Evolutionary conservation across 2,797 vertebrate species (phyloP).

Genomic region (Microctenopoma stevenorrisi): DNA sequence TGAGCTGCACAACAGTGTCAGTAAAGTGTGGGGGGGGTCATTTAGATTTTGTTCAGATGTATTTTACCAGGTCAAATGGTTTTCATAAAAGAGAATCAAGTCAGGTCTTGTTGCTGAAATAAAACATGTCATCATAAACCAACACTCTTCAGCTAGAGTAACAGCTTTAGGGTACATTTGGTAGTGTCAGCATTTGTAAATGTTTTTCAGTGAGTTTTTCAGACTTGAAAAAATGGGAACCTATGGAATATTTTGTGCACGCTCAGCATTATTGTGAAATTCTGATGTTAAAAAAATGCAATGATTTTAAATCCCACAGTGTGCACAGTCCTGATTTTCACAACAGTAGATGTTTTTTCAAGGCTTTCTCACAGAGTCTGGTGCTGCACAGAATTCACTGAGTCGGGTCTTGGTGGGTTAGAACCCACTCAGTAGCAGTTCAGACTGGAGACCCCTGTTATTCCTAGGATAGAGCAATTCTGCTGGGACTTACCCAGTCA

Average conservation of each 20-base stretch:
- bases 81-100: not conserved
- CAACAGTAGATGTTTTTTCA: not conserved
- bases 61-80: not conserved
- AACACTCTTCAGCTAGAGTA: not conserved
- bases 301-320: no score
- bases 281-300: not conserved
- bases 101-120: not conserved
- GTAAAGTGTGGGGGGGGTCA: not conserved
- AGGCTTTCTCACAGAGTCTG: slow-evolving; percentile 14
- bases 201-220: no score
- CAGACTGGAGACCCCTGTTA: not conserved
- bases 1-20: slow-evolving; percentile 1
- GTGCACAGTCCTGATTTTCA: not conserved
- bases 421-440: slow-evolving; percentile 17
- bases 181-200: no score
- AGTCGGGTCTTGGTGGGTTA: slow-evolving; percentile 30
- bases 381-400: slow-evolving; percentile 10
- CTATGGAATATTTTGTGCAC: no score
- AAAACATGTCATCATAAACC: not conserved
- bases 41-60: not conserved
- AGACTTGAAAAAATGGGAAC: no score
- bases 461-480: not conserved
- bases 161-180: no score
- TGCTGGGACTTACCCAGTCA: slow-evolving; percentile 6
- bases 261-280: no score